Conservation (phyloP, 2,888 invertebrate genomes). For the Pristionchus entomophagus region DNA sequence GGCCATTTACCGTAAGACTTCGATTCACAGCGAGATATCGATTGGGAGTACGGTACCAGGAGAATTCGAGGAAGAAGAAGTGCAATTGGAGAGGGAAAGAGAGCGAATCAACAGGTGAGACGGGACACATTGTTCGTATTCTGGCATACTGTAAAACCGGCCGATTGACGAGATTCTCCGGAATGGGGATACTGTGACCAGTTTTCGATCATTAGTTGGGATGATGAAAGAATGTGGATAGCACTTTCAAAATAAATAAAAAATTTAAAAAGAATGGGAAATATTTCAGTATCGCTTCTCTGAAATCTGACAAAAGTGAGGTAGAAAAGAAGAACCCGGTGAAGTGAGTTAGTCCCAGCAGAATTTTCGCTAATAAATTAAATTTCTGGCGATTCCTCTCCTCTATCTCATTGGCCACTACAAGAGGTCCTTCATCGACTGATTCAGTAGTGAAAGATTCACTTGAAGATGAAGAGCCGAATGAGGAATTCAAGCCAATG, state of each 20-base stretch:
- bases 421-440: neutral
- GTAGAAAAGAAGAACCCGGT: neutral
- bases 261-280: neutral
- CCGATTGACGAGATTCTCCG: no score
- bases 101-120: slow-evolving; percentile 20
- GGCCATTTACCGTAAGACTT: slow-evolving; percentile 18
- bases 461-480: neutral
- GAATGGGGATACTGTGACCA: no score
- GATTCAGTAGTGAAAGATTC: slow-evolving; percentile 24
- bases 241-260: no score
- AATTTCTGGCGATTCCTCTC: neutral
- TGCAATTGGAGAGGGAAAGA: neutral
- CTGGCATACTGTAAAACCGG: no score
- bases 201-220: no score
- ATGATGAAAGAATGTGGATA: neutral
- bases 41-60: slow-evolving; percentile 35
- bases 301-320: neutral
- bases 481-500: neutral
- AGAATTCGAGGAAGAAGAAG: slow-evolving; percentile 27
- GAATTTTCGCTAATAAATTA: neutral
- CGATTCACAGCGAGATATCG: slow-evolving; percentile 10
- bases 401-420: slow-evolving; percentile 7
- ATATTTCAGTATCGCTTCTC: slow-evolving; percentile 1
- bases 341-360: neutral
- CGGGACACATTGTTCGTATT: no score